Conservation (phyloP, 2,797 vertebrate genomes). For the Schizopygopsis malacanthus region DNA sequence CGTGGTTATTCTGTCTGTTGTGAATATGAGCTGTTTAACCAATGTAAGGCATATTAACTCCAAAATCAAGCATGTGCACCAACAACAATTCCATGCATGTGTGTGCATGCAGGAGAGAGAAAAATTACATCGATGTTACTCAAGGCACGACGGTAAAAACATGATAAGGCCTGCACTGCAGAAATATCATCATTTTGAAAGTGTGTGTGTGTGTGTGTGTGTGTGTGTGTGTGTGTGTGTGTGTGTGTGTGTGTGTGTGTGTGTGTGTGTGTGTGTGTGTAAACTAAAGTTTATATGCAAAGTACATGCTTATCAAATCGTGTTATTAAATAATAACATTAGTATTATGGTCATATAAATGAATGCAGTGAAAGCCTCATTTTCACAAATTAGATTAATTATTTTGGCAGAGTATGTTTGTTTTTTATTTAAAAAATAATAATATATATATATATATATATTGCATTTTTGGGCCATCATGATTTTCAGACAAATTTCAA, state of each 20-base stretch:
- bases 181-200: slow-evolving; percentile 25
- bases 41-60: slow-evolving; percentile 1
- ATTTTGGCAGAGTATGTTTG: background rate
- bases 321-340: background rate
- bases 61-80: slow-evolving; percentile 48
- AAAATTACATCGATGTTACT: slow-evolving; percentile 29
- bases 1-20: background rate
- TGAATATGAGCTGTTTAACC: background rate
- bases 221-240: background rate
- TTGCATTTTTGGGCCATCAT: background rate
- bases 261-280: background rate
- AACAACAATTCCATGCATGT: slow-evolving; percentile 23
- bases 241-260: background rate
- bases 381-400: slow-evolving; percentile 48
- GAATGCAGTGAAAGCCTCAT: slow-evolving; percentile 71
- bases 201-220: background rate
- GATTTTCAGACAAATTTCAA: background rate
- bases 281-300: background rate
- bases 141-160: slow-evolving; percentile 36
- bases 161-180: slow-evolving; percentile 69
- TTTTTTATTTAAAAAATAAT: background rate
- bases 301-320: background rate
- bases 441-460: too few relatives aligned
- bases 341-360: background rate
- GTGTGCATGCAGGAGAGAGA: slow-evolving; percentile 12